Percentiles rank a stretch among this genome's conserved stretches.
phyloP scores from a whole-genome alignment of 1,140 invertebrate species.

The Ostrea edulis region DNA sequence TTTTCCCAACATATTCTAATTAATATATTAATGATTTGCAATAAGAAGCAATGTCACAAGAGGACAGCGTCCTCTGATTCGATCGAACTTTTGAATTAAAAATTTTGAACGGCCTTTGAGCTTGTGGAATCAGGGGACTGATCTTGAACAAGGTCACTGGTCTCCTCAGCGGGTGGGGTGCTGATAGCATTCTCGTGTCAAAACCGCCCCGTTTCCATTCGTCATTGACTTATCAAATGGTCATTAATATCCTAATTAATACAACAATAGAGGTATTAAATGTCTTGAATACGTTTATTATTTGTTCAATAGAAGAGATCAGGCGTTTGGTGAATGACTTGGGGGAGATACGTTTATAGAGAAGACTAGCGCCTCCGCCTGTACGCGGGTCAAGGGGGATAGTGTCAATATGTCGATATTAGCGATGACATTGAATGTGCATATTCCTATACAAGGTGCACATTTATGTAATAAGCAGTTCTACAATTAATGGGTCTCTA shows the following conservation, averaged over 20 bases:
- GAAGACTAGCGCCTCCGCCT: not conserved
- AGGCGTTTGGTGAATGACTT: not conserved
- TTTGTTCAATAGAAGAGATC: not conserved
- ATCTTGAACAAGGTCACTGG: slow-evolving; percentile 1
- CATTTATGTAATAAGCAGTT: not conserved
- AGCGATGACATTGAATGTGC: not conserved
- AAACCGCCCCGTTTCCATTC: not conserved
- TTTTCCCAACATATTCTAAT: no score
- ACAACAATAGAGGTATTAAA: slow-evolving; percentile 17
- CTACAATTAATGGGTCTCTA: not conserved
- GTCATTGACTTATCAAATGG: slow-evolving; percentile 20
- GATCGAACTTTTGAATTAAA: no score
- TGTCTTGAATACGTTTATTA: not conserved
- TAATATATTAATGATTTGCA: no score
- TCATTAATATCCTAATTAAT: slow-evolving; percentile 24
- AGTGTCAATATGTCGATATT: not conserved
- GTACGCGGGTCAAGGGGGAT: not conserved
- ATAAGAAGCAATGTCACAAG: no score
- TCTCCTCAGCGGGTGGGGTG: not conserved
- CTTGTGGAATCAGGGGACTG: no score
- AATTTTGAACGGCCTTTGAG: no score
- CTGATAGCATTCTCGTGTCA: not conserved
- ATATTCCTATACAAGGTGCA: not conserved
- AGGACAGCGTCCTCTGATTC: no score
- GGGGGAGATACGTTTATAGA: not conserved